These are phyloP conservation scores for Callosobruchus maculatus DNA, from an alignment of 2,888 invertebrate genomes.

Conservation along the genomic window DNA sequence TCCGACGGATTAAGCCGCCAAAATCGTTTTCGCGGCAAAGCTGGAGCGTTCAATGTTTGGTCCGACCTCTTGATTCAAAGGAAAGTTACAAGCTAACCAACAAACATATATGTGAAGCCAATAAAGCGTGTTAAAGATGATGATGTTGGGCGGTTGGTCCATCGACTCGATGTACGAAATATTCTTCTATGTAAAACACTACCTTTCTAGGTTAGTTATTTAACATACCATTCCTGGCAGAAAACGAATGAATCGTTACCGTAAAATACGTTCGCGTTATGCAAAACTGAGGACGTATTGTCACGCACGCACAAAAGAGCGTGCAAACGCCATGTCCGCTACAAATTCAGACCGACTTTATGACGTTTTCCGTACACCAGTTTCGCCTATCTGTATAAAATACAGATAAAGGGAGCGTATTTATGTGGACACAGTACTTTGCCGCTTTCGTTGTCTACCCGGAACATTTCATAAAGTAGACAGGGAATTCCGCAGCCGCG, in stretches of 20 bases:
- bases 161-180: no score
- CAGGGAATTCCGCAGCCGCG: neutral
- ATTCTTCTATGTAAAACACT: no score
- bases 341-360: conserved; percentile 11
- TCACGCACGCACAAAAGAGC: neutral
- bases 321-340: neutral
- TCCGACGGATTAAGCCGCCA: no score
- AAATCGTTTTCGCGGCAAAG: no score
- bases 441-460: conserved; percentile 10
- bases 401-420: conserved; percentile 22
- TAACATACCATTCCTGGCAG: neutral
- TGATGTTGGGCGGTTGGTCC: no score
- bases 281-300: neutral
- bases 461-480: neutral
- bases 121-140: no score
- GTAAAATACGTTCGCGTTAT: neutral
- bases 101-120: no score
- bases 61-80: no score
- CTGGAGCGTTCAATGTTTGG: no score
- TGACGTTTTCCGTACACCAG: conserved; percentile 23
- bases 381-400: conserved; percentile 22
- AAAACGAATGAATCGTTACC: neutral
- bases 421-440: conserved; percentile 21
- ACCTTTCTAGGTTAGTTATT: no score
- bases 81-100: no score